A percentile compares a stretch with the other conserved stretches of the same genome.
Conservation (phyloP, 2,113 vertebrate species). For the Pogonocichla stellata region DNA sequence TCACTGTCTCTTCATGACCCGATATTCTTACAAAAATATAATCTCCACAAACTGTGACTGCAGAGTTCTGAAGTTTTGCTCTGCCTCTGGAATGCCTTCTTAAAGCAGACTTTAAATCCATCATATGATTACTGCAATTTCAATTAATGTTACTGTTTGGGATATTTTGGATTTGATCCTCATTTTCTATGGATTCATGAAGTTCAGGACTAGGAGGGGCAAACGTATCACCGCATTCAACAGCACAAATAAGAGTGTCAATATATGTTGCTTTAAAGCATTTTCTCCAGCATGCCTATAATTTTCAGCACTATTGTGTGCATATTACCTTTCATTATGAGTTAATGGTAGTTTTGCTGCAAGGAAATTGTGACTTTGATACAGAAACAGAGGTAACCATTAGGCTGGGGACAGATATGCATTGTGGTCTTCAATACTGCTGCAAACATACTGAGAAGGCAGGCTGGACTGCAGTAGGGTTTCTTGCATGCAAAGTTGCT, state of each 20-base stretch:
- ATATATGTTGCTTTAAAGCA: background rate
- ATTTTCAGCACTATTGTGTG: background rate
- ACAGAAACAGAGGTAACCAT: background rate
- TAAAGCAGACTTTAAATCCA: background rate
- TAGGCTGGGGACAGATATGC: background rate
- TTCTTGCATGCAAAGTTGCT: background rate
- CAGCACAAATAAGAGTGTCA: background rate
- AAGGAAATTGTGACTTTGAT: background rate
- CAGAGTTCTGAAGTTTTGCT: background rate
- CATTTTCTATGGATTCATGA: background rate
- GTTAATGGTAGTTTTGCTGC: background rate
- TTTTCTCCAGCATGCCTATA: background rate
- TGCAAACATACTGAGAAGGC: slow-evolving; percentile 63
- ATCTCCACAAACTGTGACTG: background rate
- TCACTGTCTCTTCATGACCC: background rate
- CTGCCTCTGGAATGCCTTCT: background rate
- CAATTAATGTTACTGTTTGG: background rate
- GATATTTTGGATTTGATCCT: background rate
- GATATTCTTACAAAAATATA: background rate
- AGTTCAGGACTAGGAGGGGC: background rate
- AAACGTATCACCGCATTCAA: background rate
- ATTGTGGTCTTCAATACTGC: slow-evolving; percentile 31
- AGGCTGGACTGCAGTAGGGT: slow-evolving; percentile 5
- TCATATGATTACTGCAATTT: background rate
- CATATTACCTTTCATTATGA: background rate